phyloP scores from a whole-genome alignment of 2,113 vertebrate genomes.

The Lepisosteus osseus region DNA sequence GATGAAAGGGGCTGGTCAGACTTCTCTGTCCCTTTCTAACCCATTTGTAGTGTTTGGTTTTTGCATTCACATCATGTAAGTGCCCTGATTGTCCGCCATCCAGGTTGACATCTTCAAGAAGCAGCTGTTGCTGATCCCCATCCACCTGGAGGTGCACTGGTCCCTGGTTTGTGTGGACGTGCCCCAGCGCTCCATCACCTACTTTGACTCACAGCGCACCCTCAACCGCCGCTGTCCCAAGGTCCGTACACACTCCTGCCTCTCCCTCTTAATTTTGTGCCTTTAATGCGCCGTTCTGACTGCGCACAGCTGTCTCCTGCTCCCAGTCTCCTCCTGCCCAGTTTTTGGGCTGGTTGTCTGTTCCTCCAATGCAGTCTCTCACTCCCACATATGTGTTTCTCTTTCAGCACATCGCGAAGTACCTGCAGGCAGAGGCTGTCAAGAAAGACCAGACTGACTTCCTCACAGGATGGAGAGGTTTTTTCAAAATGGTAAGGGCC shows the following conservation, averaged over 20 bases:
- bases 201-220: slow-evolving; percentile 89
- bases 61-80: no score
- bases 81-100: neutral
- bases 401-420: slow-evolving; percentile 84
- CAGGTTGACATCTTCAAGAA: slow-evolving; percentile 93
- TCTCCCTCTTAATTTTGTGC: neutral
- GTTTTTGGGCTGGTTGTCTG: neutral
- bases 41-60: no score
- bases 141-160: slow-evolving; percentile 92
- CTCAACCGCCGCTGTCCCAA: slow-evolving; percentile 89
- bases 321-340: neutral
- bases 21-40: no score
- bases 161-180: slow-evolving; percentile 87
- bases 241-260: slow-evolving; percentile 48
- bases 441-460: slow-evolving; percentile 84
- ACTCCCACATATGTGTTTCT: neutral
- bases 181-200: slow-evolving; percentile 74
- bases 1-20: neutral
- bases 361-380: neutral
- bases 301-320: neutral
- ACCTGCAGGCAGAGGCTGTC: slow-evolving; percentile 85
- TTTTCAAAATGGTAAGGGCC: slow-evolving; percentile 84
- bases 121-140: slow-evolving; percentile 83
- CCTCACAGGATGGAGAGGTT: slow-evolving; percentile 81
- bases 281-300: no score